Evolutionary conservation across 2,888 invertebrate genomes (phyloP).

Genomic region (Dysmachus trigonus): DNA sequence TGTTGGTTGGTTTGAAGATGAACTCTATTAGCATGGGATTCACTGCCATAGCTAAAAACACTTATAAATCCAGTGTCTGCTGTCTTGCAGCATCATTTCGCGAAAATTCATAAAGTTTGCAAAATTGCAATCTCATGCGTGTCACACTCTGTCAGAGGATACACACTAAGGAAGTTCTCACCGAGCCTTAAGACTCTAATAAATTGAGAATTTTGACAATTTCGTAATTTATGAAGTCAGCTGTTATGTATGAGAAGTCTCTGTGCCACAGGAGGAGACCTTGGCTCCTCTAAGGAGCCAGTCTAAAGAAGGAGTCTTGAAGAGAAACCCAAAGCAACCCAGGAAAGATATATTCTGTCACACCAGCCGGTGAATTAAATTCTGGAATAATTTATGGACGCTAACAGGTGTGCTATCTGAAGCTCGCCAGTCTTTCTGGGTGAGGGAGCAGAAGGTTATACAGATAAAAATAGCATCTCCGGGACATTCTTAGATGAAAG

Average conservation of each 20-base stretch:
- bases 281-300: constrained; percentile 3
- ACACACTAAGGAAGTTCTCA: constrained; percentile 10
- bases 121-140: constrained; percentile 37
- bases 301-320: background rate
- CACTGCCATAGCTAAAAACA: background rate
- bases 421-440: background rate
- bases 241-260: constrained; percentile 26
- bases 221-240: constrained; percentile 44
- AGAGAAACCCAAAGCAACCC: constrained; percentile 23
- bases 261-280: background rate
- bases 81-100: background rate
- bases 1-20: background rate
- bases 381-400: constrained; percentile 58
- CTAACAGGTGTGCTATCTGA: constrained; percentile 56
- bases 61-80: background rate
- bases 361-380: constrained; percentile 54
- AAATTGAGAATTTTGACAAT: constrained; percentile 44
- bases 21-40: background rate
- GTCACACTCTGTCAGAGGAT: constrained; percentile 25
- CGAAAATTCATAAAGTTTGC: constrained; percentile 31
- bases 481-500: background rate
- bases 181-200: constrained; percentile 38
- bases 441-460: background rate
- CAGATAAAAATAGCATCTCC: constrained; percentile 35
- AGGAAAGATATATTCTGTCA: constrained; percentile 23